phyloP scores from a whole-genome alignment of 1,140 invertebrate species.

The Zaprionus capensis region DNA sequence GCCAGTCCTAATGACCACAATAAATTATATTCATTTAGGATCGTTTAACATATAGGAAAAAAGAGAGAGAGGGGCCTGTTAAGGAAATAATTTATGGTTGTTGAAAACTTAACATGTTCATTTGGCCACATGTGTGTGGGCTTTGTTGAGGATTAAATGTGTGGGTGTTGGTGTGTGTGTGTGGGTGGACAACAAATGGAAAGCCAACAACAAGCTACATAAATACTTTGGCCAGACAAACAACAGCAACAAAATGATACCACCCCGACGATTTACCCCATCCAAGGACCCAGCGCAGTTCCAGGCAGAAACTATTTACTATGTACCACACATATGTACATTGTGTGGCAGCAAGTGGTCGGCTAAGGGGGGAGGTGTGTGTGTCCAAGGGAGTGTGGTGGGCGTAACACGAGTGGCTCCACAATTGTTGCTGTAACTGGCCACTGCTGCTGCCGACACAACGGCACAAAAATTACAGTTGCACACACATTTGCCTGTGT shows the following conservation, averaged over 20 bases:
- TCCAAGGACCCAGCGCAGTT: slow-evolving; percentile 29
- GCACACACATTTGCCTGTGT: slow-evolving; percentile 78
- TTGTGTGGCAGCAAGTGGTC: slow-evolving; percentile 25
- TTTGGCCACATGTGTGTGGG: slow-evolving; percentile 72
- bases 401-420: slow-evolving; percentile 4
- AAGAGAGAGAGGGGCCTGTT: slow-evolving; percentile 55
- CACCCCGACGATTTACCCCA: slow-evolving; percentile 40
- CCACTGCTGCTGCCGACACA: slow-evolving; percentile 49
- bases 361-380: neutral
- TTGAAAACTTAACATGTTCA: slow-evolving; percentile 82
- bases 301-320: slow-evolving; percentile 72
- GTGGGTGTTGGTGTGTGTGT: slow-evolving; percentile 27
- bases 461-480: slow-evolving; percentile 77
- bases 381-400: slow-evolving; percentile 13
- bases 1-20: slow-evolving; percentile 70
- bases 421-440: slow-evolving; percentile 59
- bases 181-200: slow-evolving; percentile 58
- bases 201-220: slow-evolving; percentile 68
- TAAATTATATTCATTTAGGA: slow-evolving; percentile 81
- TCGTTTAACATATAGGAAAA: slow-evolving; percentile 75
- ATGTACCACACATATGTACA: slow-evolving; percentile 49
- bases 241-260: slow-evolving; percentile 46
- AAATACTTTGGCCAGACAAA: slow-evolving; percentile 61
- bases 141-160: slow-evolving; percentile 47
- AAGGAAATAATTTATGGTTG: slow-evolving; percentile 80